Conservation (phyloP, 2,888 invertebrate genomes). For the Alitta virens region DNA sequence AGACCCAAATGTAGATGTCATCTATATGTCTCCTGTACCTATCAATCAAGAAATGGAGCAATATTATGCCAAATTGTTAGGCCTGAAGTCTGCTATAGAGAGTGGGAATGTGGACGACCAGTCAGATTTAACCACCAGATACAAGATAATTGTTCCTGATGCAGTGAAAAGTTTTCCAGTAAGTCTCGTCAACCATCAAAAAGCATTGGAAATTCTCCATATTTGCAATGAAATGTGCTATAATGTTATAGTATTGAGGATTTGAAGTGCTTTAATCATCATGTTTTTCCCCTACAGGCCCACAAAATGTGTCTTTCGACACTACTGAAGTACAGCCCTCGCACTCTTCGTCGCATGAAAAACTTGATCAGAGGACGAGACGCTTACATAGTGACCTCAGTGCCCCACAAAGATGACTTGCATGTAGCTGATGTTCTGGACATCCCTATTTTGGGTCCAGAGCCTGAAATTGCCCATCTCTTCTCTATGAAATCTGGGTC, state of each 20-base stretch:
- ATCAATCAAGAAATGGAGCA: slow-evolving; percentile 55
- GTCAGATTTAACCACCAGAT: slow-evolving; percentile 44
- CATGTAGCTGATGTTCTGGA: slow-evolving; percentile 50
- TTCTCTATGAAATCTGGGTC: slow-evolving; percentile 56
- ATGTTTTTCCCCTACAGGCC: slow-evolving; percentile 33
- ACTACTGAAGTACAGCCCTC: slow-evolving; percentile 54
- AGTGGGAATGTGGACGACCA: slow-evolving; percentile 51
- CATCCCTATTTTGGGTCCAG: slow-evolving; percentile 51
- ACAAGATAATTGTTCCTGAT: slow-evolving; percentile 55
- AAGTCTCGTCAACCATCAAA: no score
- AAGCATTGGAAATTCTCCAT: no score
- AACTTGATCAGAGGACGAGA: slow-evolving; percentile 52
- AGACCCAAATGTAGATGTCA: slow-evolving; percentile 57
- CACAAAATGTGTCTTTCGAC: slow-evolving; percentile 56
- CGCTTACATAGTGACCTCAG: slow-evolving; percentile 53
- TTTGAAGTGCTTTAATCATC: no score
- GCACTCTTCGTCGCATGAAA: slow-evolving; percentile 49
- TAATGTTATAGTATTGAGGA: no score
- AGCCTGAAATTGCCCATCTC: slow-evolving; percentile 53
- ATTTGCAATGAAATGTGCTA: neutral
- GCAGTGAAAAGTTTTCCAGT: slow-evolving; percentile 56
- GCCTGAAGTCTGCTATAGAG: slow-evolving; percentile 51
- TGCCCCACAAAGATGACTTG: slow-evolving; percentile 54
- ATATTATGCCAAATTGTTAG: slow-evolving; percentile 55
- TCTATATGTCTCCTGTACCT: slow-evolving; percentile 54